phyloP scores from a whole-genome alignment of 2,797 vertebrate species.

The Anniella stebbinsi region DNA sequence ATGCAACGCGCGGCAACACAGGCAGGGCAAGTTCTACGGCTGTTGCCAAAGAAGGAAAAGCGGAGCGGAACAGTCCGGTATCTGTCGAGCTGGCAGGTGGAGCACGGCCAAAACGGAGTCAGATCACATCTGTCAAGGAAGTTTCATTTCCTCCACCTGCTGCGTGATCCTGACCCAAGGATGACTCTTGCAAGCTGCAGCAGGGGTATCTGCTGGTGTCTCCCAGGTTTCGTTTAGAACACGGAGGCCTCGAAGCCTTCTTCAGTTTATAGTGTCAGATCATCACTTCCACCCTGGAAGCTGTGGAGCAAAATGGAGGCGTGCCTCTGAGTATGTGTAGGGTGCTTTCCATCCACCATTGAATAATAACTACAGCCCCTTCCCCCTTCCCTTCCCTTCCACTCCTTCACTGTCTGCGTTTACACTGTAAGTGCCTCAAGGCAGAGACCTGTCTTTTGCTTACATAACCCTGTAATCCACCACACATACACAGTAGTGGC shows the following conservation, averaged over 20 bases:
- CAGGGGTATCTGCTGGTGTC: no score
- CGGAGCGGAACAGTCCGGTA: neutral
- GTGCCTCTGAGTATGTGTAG: neutral
- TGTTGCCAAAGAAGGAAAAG: neutral
- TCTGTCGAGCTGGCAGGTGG: conserved; percentile 8
- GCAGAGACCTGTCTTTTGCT: neutral
- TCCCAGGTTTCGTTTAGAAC: neutral
- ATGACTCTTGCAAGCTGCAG: neutral
- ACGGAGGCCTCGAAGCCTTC: no score
- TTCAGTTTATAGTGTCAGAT: neutral
- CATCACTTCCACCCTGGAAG: neutral
- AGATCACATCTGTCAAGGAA: neutral
- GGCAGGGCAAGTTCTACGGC: neutral
- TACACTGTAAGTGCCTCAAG: neutral
- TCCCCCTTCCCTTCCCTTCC: neutral
- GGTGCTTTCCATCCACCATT: neutral
- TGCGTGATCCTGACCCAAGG: no score
- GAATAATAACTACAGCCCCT: neutral
- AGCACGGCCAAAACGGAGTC: neutral
- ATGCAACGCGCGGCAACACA: neutral
- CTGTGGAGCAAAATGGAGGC: neutral
- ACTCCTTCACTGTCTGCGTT: neutral
- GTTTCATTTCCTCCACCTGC: conserved; percentile 26
- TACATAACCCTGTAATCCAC: neutral
- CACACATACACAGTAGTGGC: neutral